These are phyloP conservation scores for Amyelois transitella DNA, from an alignment of 1,140 invertebrate species.

Conservation along the genomic window DNA sequence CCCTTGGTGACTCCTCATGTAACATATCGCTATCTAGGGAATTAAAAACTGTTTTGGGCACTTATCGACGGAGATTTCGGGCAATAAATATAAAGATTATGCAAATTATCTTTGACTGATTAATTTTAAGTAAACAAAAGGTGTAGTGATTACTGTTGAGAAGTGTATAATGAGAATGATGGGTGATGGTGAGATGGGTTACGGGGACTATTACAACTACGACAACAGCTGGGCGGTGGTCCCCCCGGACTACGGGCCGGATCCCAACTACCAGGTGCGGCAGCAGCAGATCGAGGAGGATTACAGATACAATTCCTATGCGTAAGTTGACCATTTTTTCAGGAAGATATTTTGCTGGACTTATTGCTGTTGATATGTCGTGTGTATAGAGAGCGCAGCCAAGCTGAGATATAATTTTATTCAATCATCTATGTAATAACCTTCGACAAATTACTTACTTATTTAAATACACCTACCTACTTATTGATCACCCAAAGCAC, in stretches of 20 bases:
- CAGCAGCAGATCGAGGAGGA: conserved; percentile 76
- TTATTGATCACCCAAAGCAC: no score
- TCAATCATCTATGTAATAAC: not conserved
- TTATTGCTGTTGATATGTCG: not conserved
- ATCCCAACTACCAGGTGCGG: conserved; percentile 44
- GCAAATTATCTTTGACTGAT: not conserved
- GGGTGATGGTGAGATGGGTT: conserved; percentile 65
- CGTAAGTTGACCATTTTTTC: conserved; percentile 37
- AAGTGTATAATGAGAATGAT: conserved; percentile 71
- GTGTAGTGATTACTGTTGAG: conserved; percentile 6
- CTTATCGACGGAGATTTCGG: conserved; percentile 25
- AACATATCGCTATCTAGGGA: conserved; percentile 9
- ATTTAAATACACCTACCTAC: not conserved
- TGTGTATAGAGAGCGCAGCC: not conserved
- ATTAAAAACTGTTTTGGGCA: conserved; percentile 13
- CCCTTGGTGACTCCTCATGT: conserved; percentile 17
- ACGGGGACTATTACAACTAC: conserved; percentile 77
- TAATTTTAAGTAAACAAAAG: conserved; percentile 3
- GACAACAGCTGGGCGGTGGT: conserved; percentile 81
- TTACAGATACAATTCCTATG: conserved; percentile 67
- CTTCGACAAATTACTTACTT: not conserved
- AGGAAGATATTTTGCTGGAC: not conserved
- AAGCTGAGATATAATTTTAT: not conserved
- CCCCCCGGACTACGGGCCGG: conserved; percentile 78
- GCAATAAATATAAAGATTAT: conserved; percentile 8